These are phyloP conservation scores for Boleophthalmus pectinirostris DNA, from an alignment of 2,113 vertebrate genomes.

Conservation along the genomic window DNA sequence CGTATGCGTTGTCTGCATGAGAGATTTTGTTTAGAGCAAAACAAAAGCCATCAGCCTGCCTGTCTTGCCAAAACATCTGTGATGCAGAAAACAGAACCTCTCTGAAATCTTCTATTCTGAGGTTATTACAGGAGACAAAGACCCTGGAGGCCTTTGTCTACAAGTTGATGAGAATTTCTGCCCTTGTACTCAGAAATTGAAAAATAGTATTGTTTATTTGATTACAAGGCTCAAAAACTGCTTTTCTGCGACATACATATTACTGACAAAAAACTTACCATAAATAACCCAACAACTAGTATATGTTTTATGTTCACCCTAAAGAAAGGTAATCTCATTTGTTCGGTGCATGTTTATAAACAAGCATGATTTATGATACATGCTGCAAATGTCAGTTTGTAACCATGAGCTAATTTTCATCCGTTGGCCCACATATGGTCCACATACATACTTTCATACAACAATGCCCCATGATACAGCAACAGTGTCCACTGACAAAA, in stretches of 20 bases:
- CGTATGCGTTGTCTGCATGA: conserved; percentile 40
- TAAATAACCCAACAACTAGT: background rate
- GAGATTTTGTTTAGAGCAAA: conserved; percentile 42
- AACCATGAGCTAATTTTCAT: too few species aligned
- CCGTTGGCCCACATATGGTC: too few species aligned
- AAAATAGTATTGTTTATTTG: conserved; percentile 32
- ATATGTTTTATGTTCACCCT: background rate
- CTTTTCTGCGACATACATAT: background rate
- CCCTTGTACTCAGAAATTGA: conserved; percentile 40
- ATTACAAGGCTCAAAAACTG: conserved; percentile 22
- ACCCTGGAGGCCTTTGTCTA: conserved; percentile 53
- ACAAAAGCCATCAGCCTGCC: conserved; percentile 41
- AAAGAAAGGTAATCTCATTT: background rate
- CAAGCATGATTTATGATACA: too few species aligned
- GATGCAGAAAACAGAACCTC: conserved; percentile 36
- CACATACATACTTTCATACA: too few species aligned
- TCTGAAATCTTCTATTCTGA: conserved; percentile 39
- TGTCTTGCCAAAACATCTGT: conserved; percentile 32
- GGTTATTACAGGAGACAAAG: conserved; percentile 39
- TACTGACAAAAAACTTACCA: background rate
- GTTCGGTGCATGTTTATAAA: too few species aligned
- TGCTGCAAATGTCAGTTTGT: too few species aligned
- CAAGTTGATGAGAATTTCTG: conserved; percentile 54
- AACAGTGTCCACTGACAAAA: background rate
- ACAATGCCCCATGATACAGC: too few species aligned